A percentile compares a stretch with the other conserved stretches of the same genome.
phyloP scores from a whole-genome alignment of 1,140 invertebrate species.

The Trachelipus rathkii region DNA sequence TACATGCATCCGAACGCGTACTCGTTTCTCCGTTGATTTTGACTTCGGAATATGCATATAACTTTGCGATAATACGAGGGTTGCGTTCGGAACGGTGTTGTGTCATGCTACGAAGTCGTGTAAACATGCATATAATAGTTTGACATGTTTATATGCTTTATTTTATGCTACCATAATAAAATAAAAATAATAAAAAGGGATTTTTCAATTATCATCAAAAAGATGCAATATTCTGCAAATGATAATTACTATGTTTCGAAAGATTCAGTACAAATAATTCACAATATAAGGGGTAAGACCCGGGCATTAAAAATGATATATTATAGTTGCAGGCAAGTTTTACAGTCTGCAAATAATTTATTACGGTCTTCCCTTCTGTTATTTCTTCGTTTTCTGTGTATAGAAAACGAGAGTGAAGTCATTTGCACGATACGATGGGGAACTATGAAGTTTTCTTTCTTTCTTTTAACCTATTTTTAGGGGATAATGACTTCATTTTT shows the following conservation, averaged over 20 bases:
- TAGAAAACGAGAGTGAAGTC: slow-evolving; percentile 1
- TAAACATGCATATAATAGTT: not conserved
- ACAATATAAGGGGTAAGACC: not conserved
- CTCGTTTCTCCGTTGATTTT: no score
- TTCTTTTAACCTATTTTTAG: slow-evolving; percentile 3
- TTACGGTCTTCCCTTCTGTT: not conserved
- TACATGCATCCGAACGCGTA: no score
- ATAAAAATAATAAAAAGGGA: not conserved
- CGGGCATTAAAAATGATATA: not conserved
- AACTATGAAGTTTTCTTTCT: not conserved
- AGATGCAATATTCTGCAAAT: slow-evolving; percentile 1
- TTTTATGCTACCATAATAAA: not conserved
- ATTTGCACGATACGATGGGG: slow-evolving; percentile 5
- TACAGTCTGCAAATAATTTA: not conserved
- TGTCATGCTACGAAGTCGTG: no score
- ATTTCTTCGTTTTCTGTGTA: slow-evolving; percentile 5
- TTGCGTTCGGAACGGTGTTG: no score
- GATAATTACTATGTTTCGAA: not conserved
- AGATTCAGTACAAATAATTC: not conserved
- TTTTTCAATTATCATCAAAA: slow-evolving; percentile 1
- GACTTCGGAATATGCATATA: no score
- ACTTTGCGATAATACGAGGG: no score
- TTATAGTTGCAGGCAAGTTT: not conserved
- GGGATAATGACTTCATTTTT: slow-evolving; percentile 13
- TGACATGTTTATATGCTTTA: not conserved